Evolutionary conservation across 2,888 invertebrate genomes (phyloP).

Genomic region (Caenorhabditis becei): DNA sequence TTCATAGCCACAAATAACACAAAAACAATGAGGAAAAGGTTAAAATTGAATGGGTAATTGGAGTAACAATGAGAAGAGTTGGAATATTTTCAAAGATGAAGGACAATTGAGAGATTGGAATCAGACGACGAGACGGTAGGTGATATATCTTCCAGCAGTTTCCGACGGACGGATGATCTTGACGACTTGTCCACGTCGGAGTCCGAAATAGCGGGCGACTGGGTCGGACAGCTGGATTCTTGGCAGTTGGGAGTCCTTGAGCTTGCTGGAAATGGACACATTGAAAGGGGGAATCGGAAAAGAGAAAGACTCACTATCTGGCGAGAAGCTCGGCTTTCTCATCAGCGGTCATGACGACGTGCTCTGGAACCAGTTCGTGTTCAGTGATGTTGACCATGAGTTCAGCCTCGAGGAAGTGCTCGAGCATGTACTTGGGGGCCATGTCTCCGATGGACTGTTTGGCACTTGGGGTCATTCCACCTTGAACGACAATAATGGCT

Average conservation of each 20-base stretch:
- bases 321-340: slow-evolving; percentile 95
- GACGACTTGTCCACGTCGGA: slow-evolving; percentile 95
- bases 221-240: slow-evolving; percentile 99
- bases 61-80: background rate
- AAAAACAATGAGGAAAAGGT: background rate
- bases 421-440: slow-evolving; percentile 98
- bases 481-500: slow-evolving; percentile 97
- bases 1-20: slow-evolving; percentile 1
- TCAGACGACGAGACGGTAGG: slow-evolving; percentile 86
- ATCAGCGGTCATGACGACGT: slow-evolving; percentile 97
- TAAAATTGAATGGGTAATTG: slow-evolving; percentile 1
- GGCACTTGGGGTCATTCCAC: slow-evolving; percentile 98
- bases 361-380: slow-evolving; percentile 92
- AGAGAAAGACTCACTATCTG: slow-evolving; percentile 95
- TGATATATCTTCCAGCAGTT: slow-evolving; percentile 98
- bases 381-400: slow-evolving; percentile 87
- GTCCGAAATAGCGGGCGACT: slow-evolving; percentile 97
- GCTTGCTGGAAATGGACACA: slow-evolving; percentile 87
- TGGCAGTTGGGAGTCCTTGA: slow-evolving; percentile 99
- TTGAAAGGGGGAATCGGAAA: too few relatives aligned
- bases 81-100: slow-evolving; percentile 16
- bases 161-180: slow-evolving; percentile 98
- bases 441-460: slow-evolving; percentile 89
- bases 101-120: slow-evolving; percentile 19
- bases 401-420: slow-evolving; percentile 90